A percentile compares a stretch with the other conserved stretches of the same genome.
These are phyloP conservation scores for Psophia crepitans DNA, from an alignment of 2,113 vertebrate species.

Conservation along the genomic window DNA sequence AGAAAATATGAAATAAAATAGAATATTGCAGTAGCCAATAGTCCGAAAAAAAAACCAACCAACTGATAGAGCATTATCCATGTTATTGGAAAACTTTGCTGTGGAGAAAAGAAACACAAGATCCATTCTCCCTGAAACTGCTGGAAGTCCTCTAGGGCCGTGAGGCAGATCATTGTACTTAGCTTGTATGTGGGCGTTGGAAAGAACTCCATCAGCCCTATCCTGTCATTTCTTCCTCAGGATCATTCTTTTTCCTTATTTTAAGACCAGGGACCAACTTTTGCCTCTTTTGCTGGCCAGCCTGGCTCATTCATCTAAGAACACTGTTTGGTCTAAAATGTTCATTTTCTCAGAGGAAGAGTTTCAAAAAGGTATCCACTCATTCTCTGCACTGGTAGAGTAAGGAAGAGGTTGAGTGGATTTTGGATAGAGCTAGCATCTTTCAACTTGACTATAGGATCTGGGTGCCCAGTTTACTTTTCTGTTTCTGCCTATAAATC, in stretches of 20 bases:
- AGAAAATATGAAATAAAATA: constrained; percentile 38
- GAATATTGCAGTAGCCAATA: constrained; percentile 11
- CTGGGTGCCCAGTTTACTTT: background rate
- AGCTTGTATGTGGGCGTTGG: background rate
- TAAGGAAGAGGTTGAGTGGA: background rate
- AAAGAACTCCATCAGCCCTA: background rate
- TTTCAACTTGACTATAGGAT: background rate
- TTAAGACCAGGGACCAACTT: background rate
- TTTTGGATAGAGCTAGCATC: background rate
- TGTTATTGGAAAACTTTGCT: constrained; percentile 2
- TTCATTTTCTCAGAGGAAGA: background rate
- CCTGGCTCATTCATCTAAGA: background rate
- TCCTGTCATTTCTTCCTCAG: background rate
- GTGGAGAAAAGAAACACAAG: background rate
- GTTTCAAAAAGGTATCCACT: background rate
- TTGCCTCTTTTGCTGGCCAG: background rate
- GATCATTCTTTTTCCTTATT: background rate
- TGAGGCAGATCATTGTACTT: constrained; percentile 1
- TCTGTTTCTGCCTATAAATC: background rate
- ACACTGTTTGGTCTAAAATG: background rate
- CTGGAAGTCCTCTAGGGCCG: background rate
- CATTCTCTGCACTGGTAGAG: background rate
- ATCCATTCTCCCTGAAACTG: background rate
- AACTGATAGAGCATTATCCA: background rate
- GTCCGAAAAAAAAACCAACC: background rate